Conservation (phyloP, 2,113 vertebrate genomes). For the Aspiorhynchus laticeps region DNA sequence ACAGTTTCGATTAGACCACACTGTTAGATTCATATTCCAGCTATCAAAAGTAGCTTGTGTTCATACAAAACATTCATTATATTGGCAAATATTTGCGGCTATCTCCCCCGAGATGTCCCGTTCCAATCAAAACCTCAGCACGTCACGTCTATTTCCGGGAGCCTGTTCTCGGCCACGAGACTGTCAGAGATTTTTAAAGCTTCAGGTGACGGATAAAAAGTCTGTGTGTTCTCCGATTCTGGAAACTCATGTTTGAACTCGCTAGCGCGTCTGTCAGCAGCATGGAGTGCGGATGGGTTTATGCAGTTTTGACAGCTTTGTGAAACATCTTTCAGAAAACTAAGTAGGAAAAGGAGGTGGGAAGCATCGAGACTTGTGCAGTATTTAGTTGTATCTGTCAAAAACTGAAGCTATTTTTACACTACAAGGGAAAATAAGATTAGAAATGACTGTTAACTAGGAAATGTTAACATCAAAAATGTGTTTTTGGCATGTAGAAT, state of each 20-base stretch:
- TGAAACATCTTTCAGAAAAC: constrained; percentile 28
- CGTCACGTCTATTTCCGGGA: constrained; percentile 6
- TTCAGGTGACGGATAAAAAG: constrained; percentile 20
- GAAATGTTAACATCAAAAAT: not conserved
- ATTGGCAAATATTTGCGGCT: constrained; percentile 10
- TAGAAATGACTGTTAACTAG: not conserved
- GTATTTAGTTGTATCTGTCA: constrained; percentile 21
- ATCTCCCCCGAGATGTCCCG: not conserved
- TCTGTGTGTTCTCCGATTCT: not conserved
- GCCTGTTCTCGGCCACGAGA: not conserved
- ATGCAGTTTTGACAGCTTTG: constrained; percentile 38
- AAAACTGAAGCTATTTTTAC: constrained; percentile 37
- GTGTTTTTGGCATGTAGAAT: not conserved
- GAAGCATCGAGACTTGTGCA: not conserved
- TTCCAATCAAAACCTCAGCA: constrained; percentile 13
- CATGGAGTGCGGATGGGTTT: constrained; percentile 18
- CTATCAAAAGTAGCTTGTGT: constrained; percentile 2
- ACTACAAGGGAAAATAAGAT: constrained; percentile 17
- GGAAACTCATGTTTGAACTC: constrained; percentile 24
- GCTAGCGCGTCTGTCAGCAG: constrained; percentile 18
- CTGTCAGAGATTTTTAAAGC: constrained; percentile 8
- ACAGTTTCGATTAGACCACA: not conserved
- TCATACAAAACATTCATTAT: not conserved
- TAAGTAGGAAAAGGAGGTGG: not conserved
- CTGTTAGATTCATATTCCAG: not conserved